phyloP scores from a whole-genome alignment of 2,888 invertebrate genomes.

The Sclerodermus sp. region DNA sequence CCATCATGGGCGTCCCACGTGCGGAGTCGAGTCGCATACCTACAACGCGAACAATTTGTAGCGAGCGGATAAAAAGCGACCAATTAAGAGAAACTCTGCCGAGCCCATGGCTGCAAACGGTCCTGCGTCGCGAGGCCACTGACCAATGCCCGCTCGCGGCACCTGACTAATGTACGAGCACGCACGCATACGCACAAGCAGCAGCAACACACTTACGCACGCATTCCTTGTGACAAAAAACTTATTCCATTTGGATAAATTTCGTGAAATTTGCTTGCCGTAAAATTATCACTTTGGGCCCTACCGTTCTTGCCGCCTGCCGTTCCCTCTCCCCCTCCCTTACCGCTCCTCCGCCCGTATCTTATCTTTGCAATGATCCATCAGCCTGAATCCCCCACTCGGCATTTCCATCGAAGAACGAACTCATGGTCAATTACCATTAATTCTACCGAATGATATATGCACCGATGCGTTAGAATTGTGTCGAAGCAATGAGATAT shows the following conservation, averaged over 20 bases:
- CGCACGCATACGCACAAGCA: not conserved
- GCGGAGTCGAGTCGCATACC: slow-evolving; percentile 35
- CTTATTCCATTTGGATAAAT: too few species aligned
- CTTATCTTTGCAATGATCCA: too few species aligned
- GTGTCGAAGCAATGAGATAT: too few species aligned
- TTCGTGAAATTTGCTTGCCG: too few species aligned
- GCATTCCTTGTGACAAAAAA: not conserved
- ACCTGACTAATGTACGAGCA: not conserved
- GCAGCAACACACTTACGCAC: slow-evolving; percentile 11
- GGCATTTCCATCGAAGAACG: too few species aligned
- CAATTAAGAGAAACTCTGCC: slow-evolving; percentile 51
- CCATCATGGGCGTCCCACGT: slow-evolving; percentile 28
- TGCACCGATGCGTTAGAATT: too few species aligned
- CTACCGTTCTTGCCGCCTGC: too few species aligned
- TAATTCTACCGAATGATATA: too few species aligned
- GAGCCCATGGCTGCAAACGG: slow-evolving; percentile 11
- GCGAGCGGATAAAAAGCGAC: slow-evolving; percentile 42
- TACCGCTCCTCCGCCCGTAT: too few species aligned
- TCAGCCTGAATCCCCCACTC: too few species aligned
- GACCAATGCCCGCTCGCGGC: slow-evolving; percentile 6
- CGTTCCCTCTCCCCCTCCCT: slow-evolving; percentile 1
- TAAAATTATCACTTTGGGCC: too few species aligned
- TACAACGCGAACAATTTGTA: slow-evolving; percentile 51
- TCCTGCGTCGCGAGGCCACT: not conserved
- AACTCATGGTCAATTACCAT: too few species aligned